These are phyloP conservation scores for Mnemiopsis leidyi DNA, from an alignment of 37 sponge, comb jelly and placozoan species.

Conservation along the genomic window DNA sequence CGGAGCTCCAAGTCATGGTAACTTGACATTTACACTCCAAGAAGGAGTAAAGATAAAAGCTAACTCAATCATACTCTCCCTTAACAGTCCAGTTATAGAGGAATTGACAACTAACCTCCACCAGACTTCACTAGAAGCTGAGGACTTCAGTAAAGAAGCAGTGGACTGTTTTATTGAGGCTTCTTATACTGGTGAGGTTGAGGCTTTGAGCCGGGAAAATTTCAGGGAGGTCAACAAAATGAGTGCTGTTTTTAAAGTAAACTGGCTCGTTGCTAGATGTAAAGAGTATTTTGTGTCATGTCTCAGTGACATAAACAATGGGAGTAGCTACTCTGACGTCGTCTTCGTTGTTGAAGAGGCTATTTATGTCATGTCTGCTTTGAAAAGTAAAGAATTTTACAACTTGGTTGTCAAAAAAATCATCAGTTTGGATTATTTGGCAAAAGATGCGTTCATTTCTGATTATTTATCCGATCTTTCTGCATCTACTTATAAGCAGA, in stretches of 20 bases:
- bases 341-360: neutral
- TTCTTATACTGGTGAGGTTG: neutral
- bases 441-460: neutral
- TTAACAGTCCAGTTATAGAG: neutral
- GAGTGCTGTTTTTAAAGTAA: neutral
- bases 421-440: neutral
- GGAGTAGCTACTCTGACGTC: neutral
- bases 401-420: neutral
- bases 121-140: neutral
- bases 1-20: neutral
- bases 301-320: neutral
- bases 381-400: neutral
- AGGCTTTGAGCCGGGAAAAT: neutral
- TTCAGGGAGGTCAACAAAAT: neutral
- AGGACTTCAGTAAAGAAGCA: neutral
- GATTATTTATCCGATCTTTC: neutral
- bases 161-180: neutral
- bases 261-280: neutral
- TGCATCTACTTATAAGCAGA: neutral
- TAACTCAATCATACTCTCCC: neutral
- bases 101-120: neutral
- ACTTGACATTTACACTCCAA: neutral
- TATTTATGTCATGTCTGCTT: neutral
- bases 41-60: neutral
- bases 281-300: neutral